Percentiles rank a stretch among this genome's conserved stretches.
phyloP scores from a whole-genome alignment of 2,888 invertebrate species.

The Tyria jacobaeae region DNA sequence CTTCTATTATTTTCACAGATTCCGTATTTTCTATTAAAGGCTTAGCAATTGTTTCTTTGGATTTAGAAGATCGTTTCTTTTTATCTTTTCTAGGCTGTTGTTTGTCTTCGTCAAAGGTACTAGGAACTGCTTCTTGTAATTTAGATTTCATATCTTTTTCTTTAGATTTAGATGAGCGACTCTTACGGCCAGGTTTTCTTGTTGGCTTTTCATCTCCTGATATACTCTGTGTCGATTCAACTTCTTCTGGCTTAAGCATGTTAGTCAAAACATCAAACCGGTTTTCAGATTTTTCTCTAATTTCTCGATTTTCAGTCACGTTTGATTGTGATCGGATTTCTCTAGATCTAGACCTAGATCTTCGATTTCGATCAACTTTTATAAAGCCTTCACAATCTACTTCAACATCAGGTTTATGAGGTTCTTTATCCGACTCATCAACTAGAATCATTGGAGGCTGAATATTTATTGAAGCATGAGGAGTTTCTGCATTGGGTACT shows the following conservation, averaged over 20 bases:
- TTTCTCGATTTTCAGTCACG: constrained; percentile 48
- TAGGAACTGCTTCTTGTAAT: constrained; percentile 45
- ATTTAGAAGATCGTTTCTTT: constrained; percentile 69
- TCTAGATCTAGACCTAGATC: constrained; percentile 85
- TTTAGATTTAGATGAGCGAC: constrained; percentile 73
- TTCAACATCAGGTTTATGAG: constrained; percentile 60
- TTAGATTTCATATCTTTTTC: constrained; percentile 71
- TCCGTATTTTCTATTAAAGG: constrained; percentile 38
- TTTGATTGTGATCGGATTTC: constrained; percentile 70
- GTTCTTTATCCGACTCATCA: constrained; percentile 65
- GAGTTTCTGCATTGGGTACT: constrained; percentile 29
- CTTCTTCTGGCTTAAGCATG: constrained; percentile 60
- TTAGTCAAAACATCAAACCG: constrained; percentile 70
- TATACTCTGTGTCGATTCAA: constrained; percentile 49
- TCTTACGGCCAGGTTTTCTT: constrained; percentile 62
- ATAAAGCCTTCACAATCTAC: constrained; percentile 82
- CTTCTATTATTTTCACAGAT: constrained; percentile 23
- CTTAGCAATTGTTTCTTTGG: constrained; percentile 58
- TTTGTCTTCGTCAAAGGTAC: constrained; percentile 66
- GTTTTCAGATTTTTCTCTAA: constrained; percentile 71
- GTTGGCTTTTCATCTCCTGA: constrained; percentile 56
- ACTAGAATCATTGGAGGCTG: constrained; percentile 71
- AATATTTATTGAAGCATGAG: constrained; percentile 44
- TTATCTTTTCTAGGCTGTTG: constrained; percentile 68
- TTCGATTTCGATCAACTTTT: constrained; percentile 77